Base-by-base conservation (phyloP, 1,140 invertebrate species). In the Scylla paramamosain region DNA sequence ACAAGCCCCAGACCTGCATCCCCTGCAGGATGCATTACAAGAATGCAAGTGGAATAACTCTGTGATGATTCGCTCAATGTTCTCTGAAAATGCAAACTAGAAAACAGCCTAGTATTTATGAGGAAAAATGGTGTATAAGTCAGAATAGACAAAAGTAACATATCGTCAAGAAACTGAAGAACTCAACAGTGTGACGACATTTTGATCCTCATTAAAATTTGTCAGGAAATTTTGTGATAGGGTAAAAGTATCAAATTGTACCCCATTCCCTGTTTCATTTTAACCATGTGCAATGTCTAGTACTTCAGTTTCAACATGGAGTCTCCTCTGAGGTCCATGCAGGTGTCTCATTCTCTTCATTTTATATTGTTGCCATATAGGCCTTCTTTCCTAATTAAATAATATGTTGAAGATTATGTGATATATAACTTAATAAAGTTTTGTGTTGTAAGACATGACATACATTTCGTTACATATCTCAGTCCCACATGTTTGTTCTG, bases 61-160 rank as follows among this genome's bases (percentile, higher is more conserved):
- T 95, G 94, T 95, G 94, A 95, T 95, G 89, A 92, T 95, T 95
- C 94, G 94, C 94, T 95, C 94, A 95, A 95, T 95, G 77, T 92
- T 45, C 77, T 48, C 86, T 87, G 32, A 87, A 95, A 95, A 86
- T 92, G 86, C 39, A 87, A 87, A n/a, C 87, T 94, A 48, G 46
- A 46, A 59, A 52, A 77, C 39, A 77, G 31, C 59, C 28, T 91
- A 67, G 45, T 94, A 59, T 77, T 82, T 89, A 32, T 91, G 29
- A 94, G 88, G 83, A 82, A 67, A 31, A 82, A 45, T 59, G 52
- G 39, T 45, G 25, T 31, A 46, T 84, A 93, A 31, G 16, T 14
- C 46, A 91, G 59, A 77, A 46, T 91, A 77, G 90, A 91, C 59
- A 87, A 87, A 25, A 92, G 16, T 92, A 87, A 93, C 82, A 93